These are phyloP conservation scores for Nephrocerus scutellatus DNA, from an alignment of 2,888 invertebrate species.

Conservation along the genomic window DNA sequence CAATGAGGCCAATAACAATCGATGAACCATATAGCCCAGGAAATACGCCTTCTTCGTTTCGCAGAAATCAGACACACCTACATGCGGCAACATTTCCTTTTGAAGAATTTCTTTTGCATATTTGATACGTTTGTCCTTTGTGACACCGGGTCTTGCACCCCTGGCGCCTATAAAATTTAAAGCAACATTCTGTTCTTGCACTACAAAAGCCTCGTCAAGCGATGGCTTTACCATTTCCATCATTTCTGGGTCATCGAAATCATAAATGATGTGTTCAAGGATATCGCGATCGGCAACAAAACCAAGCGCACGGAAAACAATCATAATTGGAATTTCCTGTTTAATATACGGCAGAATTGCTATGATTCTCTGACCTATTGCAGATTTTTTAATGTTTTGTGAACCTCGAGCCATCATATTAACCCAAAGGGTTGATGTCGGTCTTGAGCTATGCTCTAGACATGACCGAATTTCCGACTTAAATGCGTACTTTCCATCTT, in stretches of 20 bases:
- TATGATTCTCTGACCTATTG: constrained; percentile 97
- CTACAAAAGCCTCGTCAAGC: constrained; percentile 97
- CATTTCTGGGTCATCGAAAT: constrained; percentile 99
- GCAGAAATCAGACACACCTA: constrained; percentile 98
- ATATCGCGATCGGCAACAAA: constrained; percentile 99
- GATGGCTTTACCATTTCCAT: constrained; percentile 99
- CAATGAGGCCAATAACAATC: constrained; percentile 85
- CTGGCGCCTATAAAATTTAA: constrained; percentile 97
- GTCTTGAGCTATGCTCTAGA: constrained; percentile 85
- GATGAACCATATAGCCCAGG: constrained; percentile 98
- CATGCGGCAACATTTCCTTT: constrained; percentile 99
- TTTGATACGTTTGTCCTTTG: constrained; percentile 97
- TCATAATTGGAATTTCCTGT: constrained; percentile 99
- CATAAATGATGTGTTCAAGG: constrained; percentile 98
- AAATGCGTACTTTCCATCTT: constrained; percentile 98
- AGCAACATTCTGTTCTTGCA: constrained; percentile 98
- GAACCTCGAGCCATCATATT: constrained; percentile 99
- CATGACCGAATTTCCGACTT: constrained; percentile 97
- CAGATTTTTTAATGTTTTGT: constrained; percentile 96
- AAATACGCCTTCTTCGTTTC: constrained; percentile 99
- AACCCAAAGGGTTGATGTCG: constrained; percentile 97
- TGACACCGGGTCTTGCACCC: constrained; percentile 95
- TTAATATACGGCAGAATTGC: constrained; percentile 98
- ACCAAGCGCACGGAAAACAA: constrained; percentile 97
- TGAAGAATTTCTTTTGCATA: constrained; percentile 99